phyloP scores from a whole-genome alignment of 2,113 vertebrate genomes.

The Tychaedon coryphoeus region DNA sequence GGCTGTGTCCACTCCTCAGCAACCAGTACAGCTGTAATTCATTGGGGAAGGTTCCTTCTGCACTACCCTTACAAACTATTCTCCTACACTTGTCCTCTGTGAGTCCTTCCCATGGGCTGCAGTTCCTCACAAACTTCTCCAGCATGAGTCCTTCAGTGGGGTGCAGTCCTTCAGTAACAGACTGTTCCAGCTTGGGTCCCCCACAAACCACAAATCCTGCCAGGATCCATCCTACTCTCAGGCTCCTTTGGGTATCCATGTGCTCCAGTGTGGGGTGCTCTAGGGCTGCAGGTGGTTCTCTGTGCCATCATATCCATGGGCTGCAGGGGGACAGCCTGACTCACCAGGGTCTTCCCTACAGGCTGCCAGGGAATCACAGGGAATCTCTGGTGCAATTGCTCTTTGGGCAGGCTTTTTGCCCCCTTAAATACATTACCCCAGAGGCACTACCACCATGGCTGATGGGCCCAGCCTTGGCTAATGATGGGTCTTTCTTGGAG shows the following conservation, averaged over 20 bases:
- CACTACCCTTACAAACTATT: no score
- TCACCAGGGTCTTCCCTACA: not conserved
- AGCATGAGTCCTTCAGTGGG: accelerated
- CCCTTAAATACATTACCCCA: no score
- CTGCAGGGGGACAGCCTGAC: not conserved
- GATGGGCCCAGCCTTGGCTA: not conserved
- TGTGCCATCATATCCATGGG: not conserved
- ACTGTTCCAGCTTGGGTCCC: not conserved
- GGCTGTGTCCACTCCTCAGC: no score
- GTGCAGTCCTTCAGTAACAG: not conserved
- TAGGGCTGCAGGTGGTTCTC: not conserved
- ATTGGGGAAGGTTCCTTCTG: no score
- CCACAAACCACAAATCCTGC: not conserved
- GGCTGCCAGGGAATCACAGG: not conserved
- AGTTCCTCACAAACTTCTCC: not conserved
- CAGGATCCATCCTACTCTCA: not conserved
- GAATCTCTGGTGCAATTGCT: not conserved
- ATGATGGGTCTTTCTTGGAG: accelerated
- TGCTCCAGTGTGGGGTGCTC: not conserved
- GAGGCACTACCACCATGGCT: not conserved
- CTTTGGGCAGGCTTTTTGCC: not conserved
- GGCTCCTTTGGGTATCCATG: not conserved
- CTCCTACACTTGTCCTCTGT: not conserved
- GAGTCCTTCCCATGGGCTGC: not conserved
- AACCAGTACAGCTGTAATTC: no score